A percentile compares a stretch with the other conserved stretches of the same genome.
Evolutionary conservation across 2,888 invertebrate genomes (phyloP).

Genomic region (Girardia tigrina): DNA sequence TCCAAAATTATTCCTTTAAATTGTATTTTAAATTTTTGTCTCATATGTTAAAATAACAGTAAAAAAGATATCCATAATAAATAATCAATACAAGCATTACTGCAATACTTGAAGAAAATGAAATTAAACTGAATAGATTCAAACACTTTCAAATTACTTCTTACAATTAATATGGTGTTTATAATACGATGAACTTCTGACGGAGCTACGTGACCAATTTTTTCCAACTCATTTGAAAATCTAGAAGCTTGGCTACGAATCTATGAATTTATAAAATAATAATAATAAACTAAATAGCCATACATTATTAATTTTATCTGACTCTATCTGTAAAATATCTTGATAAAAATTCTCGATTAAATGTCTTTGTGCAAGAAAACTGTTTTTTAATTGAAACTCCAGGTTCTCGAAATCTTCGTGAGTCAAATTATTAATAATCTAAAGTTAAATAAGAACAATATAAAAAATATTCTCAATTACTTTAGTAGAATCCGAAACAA

Average conservation of each 20-base stretch:
- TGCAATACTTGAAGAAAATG: too few species aligned
- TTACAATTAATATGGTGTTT: slow-evolving; percentile 47
- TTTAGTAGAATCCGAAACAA: background rate
- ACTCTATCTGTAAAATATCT: background rate
- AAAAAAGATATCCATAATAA: too few species aligned
- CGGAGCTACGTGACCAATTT: slow-evolving; percentile 41
- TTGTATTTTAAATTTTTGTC: too few species aligned
- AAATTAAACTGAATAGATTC: too few species aligned
- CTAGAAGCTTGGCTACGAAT: too few species aligned
- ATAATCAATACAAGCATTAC: too few species aligned
- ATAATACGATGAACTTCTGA: slow-evolving; percentile 45
- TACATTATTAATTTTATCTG: background rate
- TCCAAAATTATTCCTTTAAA: too few species aligned
- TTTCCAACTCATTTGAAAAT: background rate
- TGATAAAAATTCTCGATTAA: background rate
- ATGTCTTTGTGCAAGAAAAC: background rate
- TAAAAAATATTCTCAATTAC: background rate
- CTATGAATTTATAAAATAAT: too few species aligned
- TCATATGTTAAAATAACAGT: too few species aligned
- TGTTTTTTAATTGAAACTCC: background rate
- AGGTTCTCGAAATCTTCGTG: background rate
- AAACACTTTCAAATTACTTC: too few species aligned
- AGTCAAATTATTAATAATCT: background rate
- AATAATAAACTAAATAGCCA: too few species aligned
- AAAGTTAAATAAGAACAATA: background rate